Evolutionary conservation across 2,113 vertebrate species (phyloP), one percentile per base, ranked within the genome.

Genomic region (Lepus americanus): DNA sequence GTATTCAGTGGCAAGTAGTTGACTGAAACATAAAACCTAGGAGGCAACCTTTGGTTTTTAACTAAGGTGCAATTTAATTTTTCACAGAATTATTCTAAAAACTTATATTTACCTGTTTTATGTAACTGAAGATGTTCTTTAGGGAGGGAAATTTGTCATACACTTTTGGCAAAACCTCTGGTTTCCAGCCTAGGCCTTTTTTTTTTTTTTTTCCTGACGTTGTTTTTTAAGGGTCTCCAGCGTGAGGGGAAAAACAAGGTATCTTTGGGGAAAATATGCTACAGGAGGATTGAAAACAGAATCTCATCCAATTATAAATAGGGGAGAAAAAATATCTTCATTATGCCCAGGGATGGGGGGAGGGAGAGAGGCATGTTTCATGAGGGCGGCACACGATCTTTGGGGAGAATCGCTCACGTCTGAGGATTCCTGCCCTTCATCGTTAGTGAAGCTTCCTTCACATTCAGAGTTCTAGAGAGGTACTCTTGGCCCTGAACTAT

Each of bases 241-340:
- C 49, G 93, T 96, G 87, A 97, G 89, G 95, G 83, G 95, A 95
- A 98, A 98, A 98, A 85, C 97, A 98, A 97, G 96, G 27, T 89
- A 39, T 94, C 98, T 98, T 97, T 95, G 85, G 98, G 98, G 98
- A 98, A 95, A 97, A 97, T 96, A 83, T 77, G 29, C 93, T 96
- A 5, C 13, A 16, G 51, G 87, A 96, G 5, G 3, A 3, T 96
- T 92, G 97, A 96, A 97, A 98, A 72, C 81, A 98, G 95, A 96
- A 92, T 95, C 97, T 94, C 67, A 94, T 97, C 78, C 69, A 95
- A 98, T 98, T 98, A 98, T 89, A 96, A 86, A 55, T 90, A 81
- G 3, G 9, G 4, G 59, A 95, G 79, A 83, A 90, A 97, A 97
- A 87, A 86, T 94, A 83, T 90, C 94, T 91, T 95, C 74, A 82